Conservation (phyloP, 2,888 invertebrate species). For the Caenorhabditis sp. region DNA sequence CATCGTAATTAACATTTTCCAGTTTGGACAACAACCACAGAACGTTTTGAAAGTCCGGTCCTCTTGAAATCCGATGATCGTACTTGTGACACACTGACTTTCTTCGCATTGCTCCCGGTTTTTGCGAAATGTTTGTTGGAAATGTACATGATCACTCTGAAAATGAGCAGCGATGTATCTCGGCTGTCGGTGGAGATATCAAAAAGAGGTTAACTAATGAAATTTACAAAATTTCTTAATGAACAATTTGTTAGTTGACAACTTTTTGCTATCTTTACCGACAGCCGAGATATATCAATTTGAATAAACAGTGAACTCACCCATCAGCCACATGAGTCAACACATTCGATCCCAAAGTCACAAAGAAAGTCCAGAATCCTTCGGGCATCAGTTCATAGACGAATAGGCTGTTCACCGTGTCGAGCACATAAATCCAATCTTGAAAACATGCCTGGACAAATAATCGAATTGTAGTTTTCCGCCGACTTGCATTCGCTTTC, state of each 20-base stretch:
- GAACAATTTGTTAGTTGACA: background rate
- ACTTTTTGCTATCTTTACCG: background rate
- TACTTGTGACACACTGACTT: too few species aligned
- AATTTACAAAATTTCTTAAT: background rate
- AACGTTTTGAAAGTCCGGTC: too few species aligned
- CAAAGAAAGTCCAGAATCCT: constrained; percentile 16
- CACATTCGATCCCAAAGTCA: constrained; percentile 4
- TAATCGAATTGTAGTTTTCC: constrained; percentile 8
- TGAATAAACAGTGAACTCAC: background rate
- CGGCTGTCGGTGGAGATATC: too few species aligned
- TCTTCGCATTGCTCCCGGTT: too few species aligned
- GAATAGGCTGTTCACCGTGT: constrained; percentile 40
- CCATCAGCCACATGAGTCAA: background rate
- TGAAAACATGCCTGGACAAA: constrained; percentile 30
- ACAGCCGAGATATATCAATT: too few species aligned
- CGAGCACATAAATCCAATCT: constrained; percentile 34
- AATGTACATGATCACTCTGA: too few species aligned
- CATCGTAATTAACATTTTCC: too few species aligned
- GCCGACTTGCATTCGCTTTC: background rate
- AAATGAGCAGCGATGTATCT: too few species aligned
- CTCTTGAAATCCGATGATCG: too few species aligned
- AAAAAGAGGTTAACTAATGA: too few species aligned
- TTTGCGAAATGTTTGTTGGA: too few species aligned
- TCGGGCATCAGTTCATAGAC: background rate
- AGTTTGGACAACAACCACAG: too few species aligned